Conservation (phyloP, 2,797 vertebrate species). For the Sebastolobus alascanus region DNA sequence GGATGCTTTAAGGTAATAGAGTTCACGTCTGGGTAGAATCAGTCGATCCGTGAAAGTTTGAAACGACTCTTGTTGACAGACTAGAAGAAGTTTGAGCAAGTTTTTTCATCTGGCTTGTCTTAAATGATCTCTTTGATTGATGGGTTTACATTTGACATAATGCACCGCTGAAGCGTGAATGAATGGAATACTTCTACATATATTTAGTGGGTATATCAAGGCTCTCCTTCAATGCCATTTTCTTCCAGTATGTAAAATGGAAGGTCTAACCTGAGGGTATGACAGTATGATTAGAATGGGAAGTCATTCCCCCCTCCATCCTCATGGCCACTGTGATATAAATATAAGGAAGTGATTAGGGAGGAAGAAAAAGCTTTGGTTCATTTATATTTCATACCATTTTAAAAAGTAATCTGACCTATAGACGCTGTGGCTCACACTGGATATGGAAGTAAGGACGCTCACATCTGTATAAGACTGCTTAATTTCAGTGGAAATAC, state of each 20-base stretch:
- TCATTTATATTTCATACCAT: slow-evolving; percentile 84
- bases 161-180: slow-evolving; percentile 44
- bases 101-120: slow-evolving; percentile 34
- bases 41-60: slow-evolving; percentile 54
- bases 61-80: slow-evolving; percentile 35
- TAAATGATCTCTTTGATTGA: slow-evolving; percentile 47
- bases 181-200: slow-evolving; percentile 60
- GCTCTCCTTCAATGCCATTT: slow-evolving; percentile 60
- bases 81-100: slow-evolving; percentile 42
- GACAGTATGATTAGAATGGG: slow-evolving; percentile 78
- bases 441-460: slow-evolving; percentile 49
- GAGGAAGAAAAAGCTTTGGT: slow-evolving; percentile 72
- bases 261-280: slow-evolving; percentile 76
- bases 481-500: slow-evolving; percentile 66
- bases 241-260: slow-evolving; percentile 63
- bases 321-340: slow-evolving; percentile 75
- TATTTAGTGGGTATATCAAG: slow-evolving; percentile 57
- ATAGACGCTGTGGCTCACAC: slow-evolving; percentile 64
- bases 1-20: slow-evolving; percentile 71
- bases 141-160: slow-evolving; percentile 54
- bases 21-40: slow-evolving; percentile 63
- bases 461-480: slow-evolving; percentile 43
- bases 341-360: slow-evolving; percentile 82
- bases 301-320: slow-evolving; percentile 73
- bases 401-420: slow-evolving; percentile 84